Percentiles rank a stretch among this genome's conserved stretches.
phyloP scores from a whole-genome alignment of 2,888 invertebrate genomes.

The Ariolimax columbianus region DNA sequence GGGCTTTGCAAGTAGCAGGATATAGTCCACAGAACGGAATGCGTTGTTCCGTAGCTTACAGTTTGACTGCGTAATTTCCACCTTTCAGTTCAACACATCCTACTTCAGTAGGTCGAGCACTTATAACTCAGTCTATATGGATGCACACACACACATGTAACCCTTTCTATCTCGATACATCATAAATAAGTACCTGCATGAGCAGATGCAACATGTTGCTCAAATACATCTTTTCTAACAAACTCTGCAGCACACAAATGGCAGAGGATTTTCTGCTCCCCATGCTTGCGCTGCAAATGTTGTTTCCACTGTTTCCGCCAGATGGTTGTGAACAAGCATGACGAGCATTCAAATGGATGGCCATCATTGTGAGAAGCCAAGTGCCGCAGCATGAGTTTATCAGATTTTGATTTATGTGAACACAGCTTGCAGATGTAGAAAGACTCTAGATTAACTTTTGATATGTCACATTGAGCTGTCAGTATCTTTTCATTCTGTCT shows the following conservation, averaged over 20 bases:
- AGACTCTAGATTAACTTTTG: conserved; percentile 17
- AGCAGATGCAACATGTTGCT: conserved; percentile 28
- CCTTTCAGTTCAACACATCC: too few relatives aligned
- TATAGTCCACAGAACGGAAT: too few relatives aligned
- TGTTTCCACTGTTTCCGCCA: conserved; percentile 48
- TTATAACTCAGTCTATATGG: too few relatives aligned
- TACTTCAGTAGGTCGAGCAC: too few relatives aligned
- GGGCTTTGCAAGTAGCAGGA: too few relatives aligned
- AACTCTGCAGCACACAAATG: conserved; percentile 42
- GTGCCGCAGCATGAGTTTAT: conserved; percentile 47
- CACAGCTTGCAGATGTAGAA: conserved; percentile 46
- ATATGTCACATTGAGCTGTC: conserved; percentile 18
- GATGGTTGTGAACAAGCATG: conserved; percentile 38
- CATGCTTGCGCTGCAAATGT: conserved; percentile 38
- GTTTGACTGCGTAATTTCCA: too few relatives aligned
- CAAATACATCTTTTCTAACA: conserved; percentile 28
- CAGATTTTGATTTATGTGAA: conserved; percentile 45
- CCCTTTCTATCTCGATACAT: neutral
- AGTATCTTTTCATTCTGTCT: conserved; percentile 13
- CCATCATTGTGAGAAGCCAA: conserved; percentile 46
- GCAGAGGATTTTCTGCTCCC: conserved; percentile 34
- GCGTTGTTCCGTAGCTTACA: too few relatives aligned
- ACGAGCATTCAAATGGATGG: conserved; percentile 34
- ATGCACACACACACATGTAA: too few relatives aligned
- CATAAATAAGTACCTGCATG: conserved; percentile 38